Conservation (phyloP, 2,113 vertebrate species). For the Rhinoderma darwinii region DNA sequence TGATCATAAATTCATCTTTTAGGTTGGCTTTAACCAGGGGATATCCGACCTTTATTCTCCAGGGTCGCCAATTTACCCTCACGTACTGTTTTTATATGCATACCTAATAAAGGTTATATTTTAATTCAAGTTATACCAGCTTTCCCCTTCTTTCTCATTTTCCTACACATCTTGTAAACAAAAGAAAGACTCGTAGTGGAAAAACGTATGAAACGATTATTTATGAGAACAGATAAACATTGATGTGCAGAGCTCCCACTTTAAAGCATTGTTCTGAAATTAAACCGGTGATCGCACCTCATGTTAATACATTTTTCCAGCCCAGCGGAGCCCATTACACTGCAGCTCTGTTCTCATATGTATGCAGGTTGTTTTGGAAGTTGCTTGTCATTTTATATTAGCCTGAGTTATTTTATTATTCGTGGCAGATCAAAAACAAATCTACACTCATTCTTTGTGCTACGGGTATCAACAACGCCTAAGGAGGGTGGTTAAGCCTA, state of each 20-base stretch:
- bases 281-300: not conserved
- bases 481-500: not conserved
- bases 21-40: too few species aligned
- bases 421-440: conserved; percentile 16
- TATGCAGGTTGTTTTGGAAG: not conserved
- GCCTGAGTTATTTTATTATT: not conserved
- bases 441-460: not conserved
- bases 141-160: too few species aligned
- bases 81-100: too few species aligned
- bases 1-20: too few species aligned
- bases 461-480: conserved; percentile 19
- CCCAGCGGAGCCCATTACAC: not conserved
- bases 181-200: too few species aligned
- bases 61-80: too few species aligned
- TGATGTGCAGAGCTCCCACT: not conserved
- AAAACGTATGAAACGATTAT: too few species aligned
- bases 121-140: too few species aligned
- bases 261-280: not conserved
- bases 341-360: not conserved
- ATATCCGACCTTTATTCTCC: too few species aligned
- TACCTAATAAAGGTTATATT: too few species aligned
- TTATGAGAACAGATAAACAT: not conserved
- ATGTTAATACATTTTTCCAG: conserved; percentile 23
- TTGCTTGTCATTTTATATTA: conserved; percentile 26
- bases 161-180: too few species aligned